Conservation (phyloP, 2,797 vertebrate species). For the Acanthurus lineatus region DNA sequence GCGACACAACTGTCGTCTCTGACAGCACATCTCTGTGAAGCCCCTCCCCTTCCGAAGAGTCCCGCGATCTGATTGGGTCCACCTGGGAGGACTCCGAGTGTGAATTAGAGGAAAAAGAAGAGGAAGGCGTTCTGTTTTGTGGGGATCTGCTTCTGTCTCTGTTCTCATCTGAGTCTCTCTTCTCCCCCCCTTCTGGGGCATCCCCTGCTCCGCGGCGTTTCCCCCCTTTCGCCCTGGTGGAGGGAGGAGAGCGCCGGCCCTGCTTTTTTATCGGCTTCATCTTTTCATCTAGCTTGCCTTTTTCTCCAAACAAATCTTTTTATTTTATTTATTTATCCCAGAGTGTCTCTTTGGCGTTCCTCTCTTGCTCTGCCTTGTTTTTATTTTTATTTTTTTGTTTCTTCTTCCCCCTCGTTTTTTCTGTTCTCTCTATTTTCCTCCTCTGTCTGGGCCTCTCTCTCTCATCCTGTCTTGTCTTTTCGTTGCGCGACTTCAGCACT, state of each 20-base stretch:
- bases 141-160: constrained; percentile 79
- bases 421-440: constrained; percentile 67
- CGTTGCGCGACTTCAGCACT: constrained; percentile 63
- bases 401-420: constrained; percentile 52
- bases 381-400: neutral
- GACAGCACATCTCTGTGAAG: constrained; percentile 66
- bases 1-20: constrained; percentile 48
- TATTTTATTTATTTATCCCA: constrained; percentile 75
- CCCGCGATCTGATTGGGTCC: constrained; percentile 64
- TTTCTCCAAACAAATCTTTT: constrained; percentile 69
- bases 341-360: constrained; percentile 71
- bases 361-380: constrained; percentile 58
- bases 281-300: constrained; percentile 72
- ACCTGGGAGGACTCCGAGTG: constrained; percentile 79
- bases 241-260: constrained; percentile 87
- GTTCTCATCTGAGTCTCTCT: constrained; percentile 83
- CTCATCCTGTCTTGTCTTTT: constrained; percentile 76
- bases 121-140: constrained; percentile 73
- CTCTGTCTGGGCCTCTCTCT: constrained; percentile 72
- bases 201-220: constrained; percentile 85
- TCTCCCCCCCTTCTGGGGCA: constrained; percentile 83
- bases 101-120: constrained; percentile 65
- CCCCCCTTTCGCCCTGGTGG: constrained; percentile 90
- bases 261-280: constrained; percentile 94
- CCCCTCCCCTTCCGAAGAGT: constrained; percentile 75